Evolutionary conservation across 2,888 invertebrate genomes (phyloP).

Genomic region (Pomacea canaliculata): DNA sequence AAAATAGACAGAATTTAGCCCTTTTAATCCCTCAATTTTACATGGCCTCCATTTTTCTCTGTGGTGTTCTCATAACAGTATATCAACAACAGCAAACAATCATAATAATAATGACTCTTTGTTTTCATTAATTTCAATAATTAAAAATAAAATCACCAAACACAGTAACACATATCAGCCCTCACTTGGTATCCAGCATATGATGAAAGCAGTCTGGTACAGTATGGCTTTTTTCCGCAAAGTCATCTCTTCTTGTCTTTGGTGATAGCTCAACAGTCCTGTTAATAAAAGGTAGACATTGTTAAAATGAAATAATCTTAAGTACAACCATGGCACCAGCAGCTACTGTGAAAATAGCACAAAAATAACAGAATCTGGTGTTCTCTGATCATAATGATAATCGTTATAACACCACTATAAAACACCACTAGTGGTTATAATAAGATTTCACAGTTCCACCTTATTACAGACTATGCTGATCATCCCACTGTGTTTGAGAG

Average conservation of each 20-base stretch:
- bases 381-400: neutral
- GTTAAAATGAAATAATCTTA: neutral
- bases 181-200: conserved; percentile 47
- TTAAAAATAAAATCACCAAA: too few species aligned
- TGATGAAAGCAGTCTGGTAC: conserved; percentile 39
- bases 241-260: conserved; percentile 34
- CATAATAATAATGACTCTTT: too few species aligned
- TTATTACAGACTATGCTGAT: too few species aligned
- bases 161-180: neutral
- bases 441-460: too few species aligned
- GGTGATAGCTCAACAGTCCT: conserved; percentile 40
- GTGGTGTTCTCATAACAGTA: too few species aligned
- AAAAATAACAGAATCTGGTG: neutral
- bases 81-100: too few species aligned
- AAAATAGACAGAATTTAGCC: too few species aligned
- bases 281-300: neutral
- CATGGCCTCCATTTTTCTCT: too few species aligned
- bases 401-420: neutral
- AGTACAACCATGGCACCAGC: neutral
- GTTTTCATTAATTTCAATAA: too few species aligned
- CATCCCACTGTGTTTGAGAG: too few species aligned
- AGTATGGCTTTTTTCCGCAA: conserved; percentile 36
- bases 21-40: too few species aligned
- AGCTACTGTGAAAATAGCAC: neutral
- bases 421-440: too few species aligned